phyloP scores from a whole-genome alignment of 2,888 invertebrate species.

The Lasioglossum zephyrum region DNA sequence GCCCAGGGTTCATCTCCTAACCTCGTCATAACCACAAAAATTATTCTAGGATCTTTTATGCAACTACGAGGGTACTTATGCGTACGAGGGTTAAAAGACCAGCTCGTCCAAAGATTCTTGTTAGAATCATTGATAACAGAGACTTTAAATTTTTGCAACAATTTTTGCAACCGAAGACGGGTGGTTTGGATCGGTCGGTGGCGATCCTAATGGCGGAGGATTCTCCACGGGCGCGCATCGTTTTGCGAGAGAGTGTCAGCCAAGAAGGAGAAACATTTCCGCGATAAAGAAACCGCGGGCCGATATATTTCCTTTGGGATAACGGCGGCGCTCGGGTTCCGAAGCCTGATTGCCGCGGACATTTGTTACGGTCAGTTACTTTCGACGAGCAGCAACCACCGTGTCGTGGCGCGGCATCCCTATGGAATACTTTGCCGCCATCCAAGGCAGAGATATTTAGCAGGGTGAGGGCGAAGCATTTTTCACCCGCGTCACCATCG shows the following conservation, averaged over 20 bases:
- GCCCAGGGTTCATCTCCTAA: no score
- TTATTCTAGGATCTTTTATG: no score
- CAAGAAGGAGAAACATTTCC: constrained; percentile 45
- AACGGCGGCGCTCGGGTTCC: constrained; percentile 24
- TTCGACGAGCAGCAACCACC: constrained; percentile 33
- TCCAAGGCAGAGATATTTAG: constrained; percentile 29
- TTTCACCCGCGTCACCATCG: constrained; percentile 47
- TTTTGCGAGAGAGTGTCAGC: constrained; percentile 47
- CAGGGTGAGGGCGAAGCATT: constrained; percentile 7
- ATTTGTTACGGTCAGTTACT: constrained; percentile 63
- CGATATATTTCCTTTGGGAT: constrained; percentile 64
- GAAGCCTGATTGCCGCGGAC: constrained; percentile 52
- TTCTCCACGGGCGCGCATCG: constrained; percentile 48
- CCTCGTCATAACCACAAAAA: no score
- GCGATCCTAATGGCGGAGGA: not conserved
- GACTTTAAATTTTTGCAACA: no score
- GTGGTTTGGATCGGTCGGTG: no score
- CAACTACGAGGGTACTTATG: no score
- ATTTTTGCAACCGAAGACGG: no score
- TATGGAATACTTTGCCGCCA: constrained; percentile 30
- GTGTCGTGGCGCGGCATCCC: constrained; percentile 23
- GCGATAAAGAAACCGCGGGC: constrained; percentile 59
- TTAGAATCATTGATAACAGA: no score
- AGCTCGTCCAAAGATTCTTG: not conserved
- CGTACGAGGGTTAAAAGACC: no score